Evolutionary conservation across 2,113 vertebrate genomes (phyloP).

Genomic region (Nesogale talazaci): DNA sequence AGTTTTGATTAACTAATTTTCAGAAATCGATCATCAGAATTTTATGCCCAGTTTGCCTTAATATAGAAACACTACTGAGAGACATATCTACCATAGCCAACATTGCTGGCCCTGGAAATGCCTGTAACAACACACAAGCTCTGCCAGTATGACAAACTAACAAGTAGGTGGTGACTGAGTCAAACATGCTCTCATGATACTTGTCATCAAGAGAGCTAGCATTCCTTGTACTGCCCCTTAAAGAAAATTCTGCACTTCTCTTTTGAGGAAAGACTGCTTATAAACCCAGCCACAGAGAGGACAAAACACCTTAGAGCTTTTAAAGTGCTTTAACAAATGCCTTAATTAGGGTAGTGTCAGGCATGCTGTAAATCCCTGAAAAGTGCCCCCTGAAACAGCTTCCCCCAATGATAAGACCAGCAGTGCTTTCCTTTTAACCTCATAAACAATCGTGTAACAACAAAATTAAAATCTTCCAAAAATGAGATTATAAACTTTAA

Average conservation of each 20-base stretch:
- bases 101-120: not conserved
- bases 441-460: slow-evolving; percentile 72
- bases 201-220: not conserved
- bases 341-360: slow-evolving; percentile 58
- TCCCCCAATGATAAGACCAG: slow-evolving; percentile 45
- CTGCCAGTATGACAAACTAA: not conserved
- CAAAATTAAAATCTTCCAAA: slow-evolving; percentile 71
- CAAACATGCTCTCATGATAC: not conserved
- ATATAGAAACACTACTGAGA: not conserved
- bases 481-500: slow-evolving; percentile 48
- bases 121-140: not conserved
- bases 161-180: too few species aligned
- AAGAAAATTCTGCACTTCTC: not conserved
- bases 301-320: slow-evolving; percentile 28
- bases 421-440: not conserved
- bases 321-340: slow-evolving; percentile 46
- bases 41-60: not conserved
- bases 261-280: not conserved
- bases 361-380: slow-evolving; percentile 47
- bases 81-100: not conserved
- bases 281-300: not conserved
- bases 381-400: slow-evolving; percentile 43
- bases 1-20: not conserved
- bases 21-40: not conserved
- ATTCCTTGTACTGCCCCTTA: not conserved